Percentiles rank a stretch among this genome's conserved stretches.
These are phyloP conservation scores for Hoplias malabaricus DNA, from an alignment of 2,113 vertebrate species.

Conservation along the genomic window DNA sequence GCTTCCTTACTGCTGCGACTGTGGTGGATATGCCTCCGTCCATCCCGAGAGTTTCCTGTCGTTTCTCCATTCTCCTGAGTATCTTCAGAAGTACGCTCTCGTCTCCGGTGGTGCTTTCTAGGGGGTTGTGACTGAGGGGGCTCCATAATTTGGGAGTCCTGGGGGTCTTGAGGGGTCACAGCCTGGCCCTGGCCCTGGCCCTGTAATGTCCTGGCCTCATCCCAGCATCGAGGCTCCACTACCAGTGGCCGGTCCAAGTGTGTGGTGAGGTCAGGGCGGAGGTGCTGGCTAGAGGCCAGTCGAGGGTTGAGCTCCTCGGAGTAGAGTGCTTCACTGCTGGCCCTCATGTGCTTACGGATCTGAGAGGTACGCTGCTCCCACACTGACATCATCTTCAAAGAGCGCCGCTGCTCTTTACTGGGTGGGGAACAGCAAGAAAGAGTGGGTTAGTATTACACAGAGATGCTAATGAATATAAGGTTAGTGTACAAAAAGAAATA, in stretches of 20 bases:
- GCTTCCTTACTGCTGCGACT: conserved; percentile 82
- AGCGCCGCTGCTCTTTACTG: conserved; percentile 89
- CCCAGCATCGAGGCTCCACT: conserved; percentile 76
- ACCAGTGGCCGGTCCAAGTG: conserved; percentile 89
- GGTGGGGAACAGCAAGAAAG: conserved; percentile 13
- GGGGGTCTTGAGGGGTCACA: conserved; percentile 56
- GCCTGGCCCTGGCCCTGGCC: conserved; percentile 55
- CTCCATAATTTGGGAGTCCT: conserved; percentile 27
- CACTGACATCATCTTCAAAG: conserved; percentile 87
- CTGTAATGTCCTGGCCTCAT: conserved; percentile 62
- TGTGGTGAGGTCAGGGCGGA: conserved; percentile 89
- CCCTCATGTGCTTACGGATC: conserved; percentile 85
- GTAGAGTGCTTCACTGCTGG: conserved; percentile 89
- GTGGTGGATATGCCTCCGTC: conserved; percentile 77
- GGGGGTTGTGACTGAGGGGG: conserved; percentile 54
- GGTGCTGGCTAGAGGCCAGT: conserved; percentile 79
- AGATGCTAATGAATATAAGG: background rate
- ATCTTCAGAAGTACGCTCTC: conserved; percentile 58
- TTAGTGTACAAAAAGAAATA: too few species aligned
- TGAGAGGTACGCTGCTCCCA: conserved; percentile 94
- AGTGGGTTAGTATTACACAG: background rate
- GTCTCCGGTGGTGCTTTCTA: conserved; percentile 81
- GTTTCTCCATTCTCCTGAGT: conserved; percentile 70
- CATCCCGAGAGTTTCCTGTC: conserved; percentile 65
- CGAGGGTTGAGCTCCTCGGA: conserved; percentile 79